Percentiles rank a stretch among this genome's conserved stretches.
Conservation (phyloP, 2,113 vertebrate genomes). For the Misgurnus anguillicaudatus region DNA sequence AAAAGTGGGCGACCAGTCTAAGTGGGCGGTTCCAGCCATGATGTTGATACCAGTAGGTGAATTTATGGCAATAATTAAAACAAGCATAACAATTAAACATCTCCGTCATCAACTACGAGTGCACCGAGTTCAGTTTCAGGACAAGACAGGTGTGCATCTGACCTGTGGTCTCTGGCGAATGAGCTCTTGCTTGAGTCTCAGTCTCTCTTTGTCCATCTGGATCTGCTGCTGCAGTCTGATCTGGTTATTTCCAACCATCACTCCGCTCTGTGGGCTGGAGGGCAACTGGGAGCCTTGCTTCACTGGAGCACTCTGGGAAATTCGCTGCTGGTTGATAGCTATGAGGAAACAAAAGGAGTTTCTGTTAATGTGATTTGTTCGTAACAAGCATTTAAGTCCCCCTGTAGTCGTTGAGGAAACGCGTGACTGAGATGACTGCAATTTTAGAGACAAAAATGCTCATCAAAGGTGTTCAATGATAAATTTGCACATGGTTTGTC, state of each 20-base stretch:
- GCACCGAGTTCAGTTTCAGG: not conserved
- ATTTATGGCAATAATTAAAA: not conserved
- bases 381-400: no score
- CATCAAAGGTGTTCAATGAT: no score
- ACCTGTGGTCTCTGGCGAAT: constrained; percentile 97
- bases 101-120: not conserved
- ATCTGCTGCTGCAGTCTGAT: constrained; percentile 91
- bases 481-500: no score
- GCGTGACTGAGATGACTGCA: no score
- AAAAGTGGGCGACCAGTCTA: no score
- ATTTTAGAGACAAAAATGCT: no score
- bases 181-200: constrained; percentile 94
- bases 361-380: not conserved
- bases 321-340: constrained; percentile 91
- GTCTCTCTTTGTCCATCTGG: constrained; percentile 94
- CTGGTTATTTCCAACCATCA: constrained; percentile 86
- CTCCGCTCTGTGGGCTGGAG: constrained; percentile 80
- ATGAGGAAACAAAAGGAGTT: constrained; percentile 27
- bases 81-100: not conserved
- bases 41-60: not conserved
- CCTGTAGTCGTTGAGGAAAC: no score
- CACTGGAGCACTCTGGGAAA: constrained; percentile 91
- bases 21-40: not conserved
- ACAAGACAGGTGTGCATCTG: constrained; percentile 61
- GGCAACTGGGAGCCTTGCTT: constrained; percentile 86